A percentile compares a stretch with the other conserved stretches of the same genome.
Conservation (phyloP, 2,113 vertebrate species). For the Columbina picui region DNA sequence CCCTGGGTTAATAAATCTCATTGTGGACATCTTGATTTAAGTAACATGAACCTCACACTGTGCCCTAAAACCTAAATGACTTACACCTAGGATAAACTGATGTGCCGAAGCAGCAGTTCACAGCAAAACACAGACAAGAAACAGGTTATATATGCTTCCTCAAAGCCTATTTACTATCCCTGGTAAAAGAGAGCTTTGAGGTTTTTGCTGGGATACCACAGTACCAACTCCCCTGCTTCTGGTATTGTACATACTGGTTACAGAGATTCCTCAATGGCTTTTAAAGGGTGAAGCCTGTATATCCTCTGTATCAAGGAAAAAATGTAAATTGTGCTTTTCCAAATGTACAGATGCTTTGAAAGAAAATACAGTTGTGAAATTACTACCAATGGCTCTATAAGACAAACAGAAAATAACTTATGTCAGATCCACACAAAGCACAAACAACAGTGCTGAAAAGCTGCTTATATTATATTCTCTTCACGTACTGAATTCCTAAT, state of each 20-base stretch:
- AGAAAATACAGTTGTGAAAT: background rate
- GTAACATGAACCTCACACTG: background rate
- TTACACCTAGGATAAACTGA: background rate
- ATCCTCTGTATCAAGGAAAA: background rate
- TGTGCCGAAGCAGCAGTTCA: background rate
- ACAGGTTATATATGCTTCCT: background rate
- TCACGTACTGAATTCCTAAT: background rate
- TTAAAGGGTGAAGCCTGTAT: background rate
- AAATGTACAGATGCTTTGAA: background rate
- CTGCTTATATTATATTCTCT: background rate
- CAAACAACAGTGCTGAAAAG: background rate
- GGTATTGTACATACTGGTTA: background rate
- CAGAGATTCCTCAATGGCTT: background rate
- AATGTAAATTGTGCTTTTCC: background rate
- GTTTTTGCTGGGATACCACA: background rate
- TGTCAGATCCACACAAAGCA: background rate
- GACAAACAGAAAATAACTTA: background rate
- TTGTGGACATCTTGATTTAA: background rate
- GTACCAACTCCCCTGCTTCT: background rate
- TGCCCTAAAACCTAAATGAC: background rate
- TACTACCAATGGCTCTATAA: background rate
- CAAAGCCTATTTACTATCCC: background rate
- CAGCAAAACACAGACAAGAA: background rate
- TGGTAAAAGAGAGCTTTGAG: background rate
- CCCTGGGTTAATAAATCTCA: background rate